Evolutionary conservation across 1,140 invertebrate species (phyloP), one percentile per base, ranked within the genome.

Genomic region (Lucilia sericata): DNA sequence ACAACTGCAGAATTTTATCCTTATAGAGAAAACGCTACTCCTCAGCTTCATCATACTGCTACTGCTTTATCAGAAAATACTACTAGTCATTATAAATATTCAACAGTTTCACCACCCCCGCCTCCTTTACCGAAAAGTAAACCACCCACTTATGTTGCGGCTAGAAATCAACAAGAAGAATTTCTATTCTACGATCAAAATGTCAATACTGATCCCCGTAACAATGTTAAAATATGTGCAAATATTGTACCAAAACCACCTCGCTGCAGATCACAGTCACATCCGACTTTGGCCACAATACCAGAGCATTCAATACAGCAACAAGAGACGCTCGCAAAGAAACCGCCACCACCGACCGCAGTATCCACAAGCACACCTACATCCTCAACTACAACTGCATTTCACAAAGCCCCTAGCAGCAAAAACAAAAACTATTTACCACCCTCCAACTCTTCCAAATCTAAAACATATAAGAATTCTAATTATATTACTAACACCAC

Each of bases 191-290:
- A 19, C 12, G 34, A 42, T 30, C 30, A n/a, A 9, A 34, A 30
- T 30, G 25, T 30, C 25, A 30, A 30, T 3, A 30, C 25, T 30
- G 25, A 30, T 30, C 25, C 25, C 3, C 25, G 10, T 30, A 82
- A 55, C 12, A 55, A 60, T 25, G 19, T 51, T 9, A 17, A 14
- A 0, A 42, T 74, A 47, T 82, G 85, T 5, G 70, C 86, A 8
- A 90, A 90, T 84, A 84, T 84, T 19, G 84, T 89, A 82, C 89
- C 89, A 34, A 90, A 90, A 82, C 89, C 89, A 84, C 89, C 88
- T 55, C 87, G 89, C 30, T 84, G 84, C 60, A 34, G 83, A 85
- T 85, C 47, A 85, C 74, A 78, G 82, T 83, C 60, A 74, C 17
- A 81, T 47, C 65, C 76, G 74, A 74, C 82, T 80, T 78, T 21